Base-by-base conservation (phyloP, 2,888 invertebrate species). In the Actias luna region DNA sequence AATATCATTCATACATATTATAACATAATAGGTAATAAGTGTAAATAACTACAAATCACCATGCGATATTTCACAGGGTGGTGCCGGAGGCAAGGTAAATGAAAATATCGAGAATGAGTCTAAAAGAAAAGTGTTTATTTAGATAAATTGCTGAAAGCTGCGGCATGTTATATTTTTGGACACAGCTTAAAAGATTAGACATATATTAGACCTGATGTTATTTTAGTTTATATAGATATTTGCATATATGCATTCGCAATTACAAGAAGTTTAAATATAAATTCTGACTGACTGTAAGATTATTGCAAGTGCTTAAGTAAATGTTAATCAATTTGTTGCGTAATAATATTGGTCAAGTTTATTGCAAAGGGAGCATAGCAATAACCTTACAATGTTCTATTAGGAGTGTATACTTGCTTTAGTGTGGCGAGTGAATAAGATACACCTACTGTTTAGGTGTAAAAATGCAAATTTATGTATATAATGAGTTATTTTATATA, bases 61-160 rank as follows among this genome's bases (percentile, higher is more conserved):
- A 80, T 84, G 75, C 78, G 71, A 78, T 82, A 69, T 83, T 88
- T 82, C 89, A 83, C 92, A 93, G 93, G 93, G 92, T 77, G 89
- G 89, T 75, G 91, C 84, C 73, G 89, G 89, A 76, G 87, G 83
- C 78, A 93, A 93, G 93, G 93, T 93, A 92, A 92, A 78, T 82
- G 77, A 72, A 67, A 68, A 72, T 72, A 74, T 70, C 74, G 67
- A 71, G 64, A 72, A 67, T 69, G 75, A 71, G 74, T 66, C 75
- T 72, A 69, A 69, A 69, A 65, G 68, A 72, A 77, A 71, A 79
- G 74, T 84, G 83, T 84, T 74, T 69, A 73, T 52, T 83, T 82
- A 83, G 81, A 76, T 69, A 71, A n/a, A n/a, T 73, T 72, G 76
- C 74, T 73, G 74, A 73, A 71, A 78, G 82, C 82, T 78, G 75